These are phyloP conservation scores for Dicaeum eximium DNA, from an alignment of 2,113 vertebrate species.

Conservation along the genomic window DNA sequence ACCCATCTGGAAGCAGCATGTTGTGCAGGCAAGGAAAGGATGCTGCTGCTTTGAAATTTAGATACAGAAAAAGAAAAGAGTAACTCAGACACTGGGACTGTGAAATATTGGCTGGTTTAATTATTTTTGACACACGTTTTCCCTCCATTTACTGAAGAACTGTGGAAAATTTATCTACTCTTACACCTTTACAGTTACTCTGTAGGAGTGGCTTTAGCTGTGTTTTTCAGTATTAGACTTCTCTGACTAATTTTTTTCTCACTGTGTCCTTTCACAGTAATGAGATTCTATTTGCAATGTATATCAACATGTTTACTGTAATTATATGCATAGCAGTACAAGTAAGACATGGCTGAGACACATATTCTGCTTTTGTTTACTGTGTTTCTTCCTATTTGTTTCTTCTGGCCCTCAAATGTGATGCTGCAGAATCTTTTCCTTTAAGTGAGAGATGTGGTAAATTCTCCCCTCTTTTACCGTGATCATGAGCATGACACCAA, in stretches of 20 bases:
- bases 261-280: neutral
- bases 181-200: neutral
- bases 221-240: neutral
- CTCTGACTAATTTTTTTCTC: neutral
- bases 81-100: neutral
- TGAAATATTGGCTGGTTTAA: neutral
- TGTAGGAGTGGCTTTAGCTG: neutral
- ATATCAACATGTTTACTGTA: neutral
- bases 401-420: neutral
- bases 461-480: neutral
- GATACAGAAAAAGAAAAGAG: neutral
- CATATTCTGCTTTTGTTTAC: neutral
- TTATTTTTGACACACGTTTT: neutral
- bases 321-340: neutral
- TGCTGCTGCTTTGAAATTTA: neutral
- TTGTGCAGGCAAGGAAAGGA: conserved; percentile 7
- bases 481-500: neutral
- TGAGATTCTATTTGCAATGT: neutral
- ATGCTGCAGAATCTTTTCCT: neutral
- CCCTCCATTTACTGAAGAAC: neutral
- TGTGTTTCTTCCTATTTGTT: neutral
- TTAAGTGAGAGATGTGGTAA: neutral
- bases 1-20: conserved; percentile 47
- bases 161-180: neutral
- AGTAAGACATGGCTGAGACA: neutral